Evolutionary conservation across 2,888 invertebrate genomes (phyloP).

Genomic region (Perizoma affinitatum): DNA sequence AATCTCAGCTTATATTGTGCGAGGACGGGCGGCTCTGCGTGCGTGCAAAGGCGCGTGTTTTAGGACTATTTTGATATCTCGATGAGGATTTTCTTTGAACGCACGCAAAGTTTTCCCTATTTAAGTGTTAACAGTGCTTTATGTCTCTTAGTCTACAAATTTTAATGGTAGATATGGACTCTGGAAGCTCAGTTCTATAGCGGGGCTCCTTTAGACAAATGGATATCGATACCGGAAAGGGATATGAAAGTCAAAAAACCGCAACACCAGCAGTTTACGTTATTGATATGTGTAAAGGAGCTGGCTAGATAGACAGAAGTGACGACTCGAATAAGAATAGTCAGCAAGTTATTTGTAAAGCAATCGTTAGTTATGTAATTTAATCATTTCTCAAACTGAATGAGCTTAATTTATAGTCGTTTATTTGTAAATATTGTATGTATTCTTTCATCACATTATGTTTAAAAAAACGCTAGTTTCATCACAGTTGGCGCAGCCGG

Average conservation of each 20-base stretch:
- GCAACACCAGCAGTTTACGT: background rate
- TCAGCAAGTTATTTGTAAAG: conserved; percentile 48
- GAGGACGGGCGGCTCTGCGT: conserved; percentile 22
- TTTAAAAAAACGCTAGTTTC: conserved; percentile 40
- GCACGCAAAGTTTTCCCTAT: conserved; percentile 13
- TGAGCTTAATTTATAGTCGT: conserved; percentile 76
- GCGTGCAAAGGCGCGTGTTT: background rate
- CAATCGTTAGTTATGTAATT: conserved; percentile 68
- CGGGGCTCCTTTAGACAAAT: background rate
- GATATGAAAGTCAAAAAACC: too few relatives aligned
- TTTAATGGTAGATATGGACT: background rate
- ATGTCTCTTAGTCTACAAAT: conserved; percentile 7
- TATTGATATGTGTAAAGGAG: background rate
- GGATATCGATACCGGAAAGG: background rate
- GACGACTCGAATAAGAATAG: conserved; percentile 28
- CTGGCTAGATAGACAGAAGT: background rate
- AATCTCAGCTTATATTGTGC: conserved; percentile 22
- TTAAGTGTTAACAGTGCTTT: conserved; percentile 10
- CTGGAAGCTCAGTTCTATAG: conserved; percentile 2
- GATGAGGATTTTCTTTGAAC: conserved; percentile 3
- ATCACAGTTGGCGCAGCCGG: conserved; percentile 50
- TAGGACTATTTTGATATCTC: conserved; percentile 13
- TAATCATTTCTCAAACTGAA: conserved; percentile 66
- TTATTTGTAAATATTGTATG: conserved; percentile 81
- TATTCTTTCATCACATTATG: conserved; percentile 48